phyloP scores from a whole-genome alignment of 2,113 vertebrate species.

The Microcebus lehilahytsara region DNA sequence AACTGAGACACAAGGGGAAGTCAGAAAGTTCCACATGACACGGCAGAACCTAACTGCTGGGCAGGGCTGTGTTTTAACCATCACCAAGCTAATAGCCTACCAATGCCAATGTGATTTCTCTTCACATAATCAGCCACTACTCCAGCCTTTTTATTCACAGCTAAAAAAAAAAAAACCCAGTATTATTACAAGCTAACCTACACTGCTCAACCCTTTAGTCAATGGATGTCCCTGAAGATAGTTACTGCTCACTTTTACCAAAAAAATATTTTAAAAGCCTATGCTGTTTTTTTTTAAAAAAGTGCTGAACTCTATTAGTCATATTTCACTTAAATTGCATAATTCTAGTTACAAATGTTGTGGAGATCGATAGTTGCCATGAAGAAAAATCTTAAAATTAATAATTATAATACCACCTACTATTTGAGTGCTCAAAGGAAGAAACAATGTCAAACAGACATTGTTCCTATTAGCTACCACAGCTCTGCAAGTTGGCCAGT shows the following conservation, averaged over 20 bases:
- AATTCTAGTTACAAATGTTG: not conserved
- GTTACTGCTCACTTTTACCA: not conserved
- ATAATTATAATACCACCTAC: not conserved
- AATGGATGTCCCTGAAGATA: not conserved
- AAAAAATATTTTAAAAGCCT: not conserved
- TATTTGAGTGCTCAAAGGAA: no score
- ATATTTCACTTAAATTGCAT: not conserved
- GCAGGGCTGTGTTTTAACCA: not conserved
- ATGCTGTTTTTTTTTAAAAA: not conserved
- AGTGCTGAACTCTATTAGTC: not conserved
- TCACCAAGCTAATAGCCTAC: not conserved
- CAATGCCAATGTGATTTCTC: not conserved
- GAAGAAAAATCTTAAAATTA: not conserved
- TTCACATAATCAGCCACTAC: not conserved
- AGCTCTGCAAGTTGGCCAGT: not conserved
- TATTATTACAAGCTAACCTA: not conserved
- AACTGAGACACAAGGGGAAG: not conserved
- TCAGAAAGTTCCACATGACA: not conserved
- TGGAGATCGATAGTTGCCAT: not conserved
- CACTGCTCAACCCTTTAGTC: not conserved
- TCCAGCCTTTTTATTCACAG: not conserved
- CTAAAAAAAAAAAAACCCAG: not conserved
- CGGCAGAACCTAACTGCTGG: not conserved
- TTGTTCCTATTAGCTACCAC: no score
- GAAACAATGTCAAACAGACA: not conserved